Base-by-base conservation (phyloP, 2,888 invertebrate species). In the Synanthedon tipuliformis region DNA sequence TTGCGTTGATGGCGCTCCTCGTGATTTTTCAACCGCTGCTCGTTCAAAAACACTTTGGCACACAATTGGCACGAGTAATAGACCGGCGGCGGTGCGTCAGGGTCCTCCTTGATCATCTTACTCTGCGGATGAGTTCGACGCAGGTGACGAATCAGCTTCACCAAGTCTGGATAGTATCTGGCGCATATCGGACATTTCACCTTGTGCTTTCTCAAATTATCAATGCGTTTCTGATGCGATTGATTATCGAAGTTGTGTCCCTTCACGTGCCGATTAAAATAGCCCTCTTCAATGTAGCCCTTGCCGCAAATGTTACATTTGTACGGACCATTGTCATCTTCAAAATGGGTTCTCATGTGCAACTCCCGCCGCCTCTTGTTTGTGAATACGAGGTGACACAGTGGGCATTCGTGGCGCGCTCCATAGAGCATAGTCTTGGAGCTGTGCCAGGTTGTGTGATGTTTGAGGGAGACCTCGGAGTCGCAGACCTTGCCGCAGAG, bases 221-320 rank as follows among this genome's bases (percentile, higher is more conserved):
- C 85, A 49, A 84, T 71, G 10, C 83, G 68, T 54, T 81, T 81
- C 55, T 84, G 75, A 53, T 85, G 85, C 1, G 76, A 77, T 41
- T 75, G 75, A 57, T 83, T 64, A 55, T 85, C 85, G 52, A 88
- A 86, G 57, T 87, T 89, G 64, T 90, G 90, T 1, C 89, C 87
- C 57, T 89, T 89, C 3, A 86, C 61, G 53, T 90, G 90, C 5
- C 77, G 77, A 45, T 78, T 78, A 59, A 73, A 77, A 61, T 88
- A 89, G 4, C 80, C 79, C 55, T 89, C 88, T 40, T 88, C 88
- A 3, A 81, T 89, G 68, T 78, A 89, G 0, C 84, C 87, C 57
- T 89, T 89, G 7, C 83, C 83, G 59, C 89, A 90, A 1, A 88
- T 68, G 3, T 69, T 67, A 57, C 89, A 90, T 52, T 88, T 86